These are phyloP conservation scores for Hydrotaea cyrtoneurina DNA, from an alignment of 2,888 invertebrate species.

Conservation along the genomic window DNA sequence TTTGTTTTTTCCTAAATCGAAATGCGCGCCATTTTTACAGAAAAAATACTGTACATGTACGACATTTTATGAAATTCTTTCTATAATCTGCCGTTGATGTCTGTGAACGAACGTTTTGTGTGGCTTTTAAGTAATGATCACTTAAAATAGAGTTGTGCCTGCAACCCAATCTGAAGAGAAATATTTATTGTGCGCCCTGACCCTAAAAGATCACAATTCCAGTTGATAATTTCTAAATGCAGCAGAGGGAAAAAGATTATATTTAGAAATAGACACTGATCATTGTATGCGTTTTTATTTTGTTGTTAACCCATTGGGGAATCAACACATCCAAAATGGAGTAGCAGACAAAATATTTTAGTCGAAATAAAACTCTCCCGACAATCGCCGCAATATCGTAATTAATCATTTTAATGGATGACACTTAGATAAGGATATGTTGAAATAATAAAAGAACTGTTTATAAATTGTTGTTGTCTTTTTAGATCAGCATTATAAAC, in stretches of 20 bases:
- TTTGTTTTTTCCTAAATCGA: conserved; percentile 22
- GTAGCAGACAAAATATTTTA: too few species aligned
- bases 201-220: conserved; percentile 56
- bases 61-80: conserved; percentile 12
- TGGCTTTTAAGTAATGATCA: conserved; percentile 16
- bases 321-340: too few species aligned
- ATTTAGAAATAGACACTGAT: not conserved
- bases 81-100: not conserved
- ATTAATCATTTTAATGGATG: too few species aligned
- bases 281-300: too few species aligned
- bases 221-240: conserved; percentile 40
- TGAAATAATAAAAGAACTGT: too few species aligned
- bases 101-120: not conserved
- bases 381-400: too few species aligned
- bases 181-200: conserved; percentile 35
- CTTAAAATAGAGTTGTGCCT: conserved; percentile 23
- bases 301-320: too few species aligned
- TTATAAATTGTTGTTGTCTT: too few species aligned
- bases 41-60: not conserved
- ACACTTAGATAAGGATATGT: too few species aligned
- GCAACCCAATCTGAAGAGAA: conserved; percentile 17
- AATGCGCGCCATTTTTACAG: conserved; percentile 48
- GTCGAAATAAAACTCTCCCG: too few species aligned
- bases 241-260: not conserved
- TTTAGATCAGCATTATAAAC: too few species aligned